These are phyloP conservation scores for Neoitamus cyanurus DNA, from an alignment of 2,888 invertebrate genomes.

Conservation along the genomic window DNA sequence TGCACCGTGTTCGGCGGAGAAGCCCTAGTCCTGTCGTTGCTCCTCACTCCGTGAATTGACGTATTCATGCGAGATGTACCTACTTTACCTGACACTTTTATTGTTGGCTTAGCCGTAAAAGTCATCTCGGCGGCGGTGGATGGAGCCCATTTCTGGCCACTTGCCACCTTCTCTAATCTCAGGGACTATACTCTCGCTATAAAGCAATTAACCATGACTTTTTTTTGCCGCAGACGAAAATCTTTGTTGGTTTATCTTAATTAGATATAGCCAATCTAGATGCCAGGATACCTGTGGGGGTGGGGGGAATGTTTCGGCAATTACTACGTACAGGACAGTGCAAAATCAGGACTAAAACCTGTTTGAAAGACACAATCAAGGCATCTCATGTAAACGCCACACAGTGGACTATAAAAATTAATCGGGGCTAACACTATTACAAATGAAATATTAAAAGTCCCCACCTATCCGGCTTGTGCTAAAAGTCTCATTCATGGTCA, in stretches of 20 bases:
- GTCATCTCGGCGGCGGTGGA: neutral
- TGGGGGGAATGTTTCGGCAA: too few species aligned
- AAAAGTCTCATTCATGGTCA: too few species aligned
- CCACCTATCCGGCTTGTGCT: too few species aligned
- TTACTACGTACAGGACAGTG: too few species aligned
- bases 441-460: too few species aligned
- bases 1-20: slow-evolving; percentile 1
- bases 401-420: too few species aligned
- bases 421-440: too few species aligned
- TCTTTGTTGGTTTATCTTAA: slow-evolving; percentile 27
- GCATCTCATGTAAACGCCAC: too few species aligned
- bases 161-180: neutral
- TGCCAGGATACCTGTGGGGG: too few species aligned
- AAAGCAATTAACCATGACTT: slow-evolving; percentile 33
- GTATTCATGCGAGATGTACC: slow-evolving; percentile 42
- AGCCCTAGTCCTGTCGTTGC: neutral
- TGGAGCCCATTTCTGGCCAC: neutral
- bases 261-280: neutral
- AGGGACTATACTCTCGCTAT: slow-evolving; percentile 6
- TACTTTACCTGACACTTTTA: slow-evolving; percentile 47
- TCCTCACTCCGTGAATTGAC: slow-evolving; percentile 25
- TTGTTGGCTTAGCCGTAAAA: slow-evolving; percentile 42
- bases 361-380: too few species aligned
- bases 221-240: neutral
- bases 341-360: too few species aligned